These are phyloP conservation scores for Drosophila fulvimacula DNA, from an alignment of 2,888 invertebrate genomes.

Conservation along the genomic window DNA sequence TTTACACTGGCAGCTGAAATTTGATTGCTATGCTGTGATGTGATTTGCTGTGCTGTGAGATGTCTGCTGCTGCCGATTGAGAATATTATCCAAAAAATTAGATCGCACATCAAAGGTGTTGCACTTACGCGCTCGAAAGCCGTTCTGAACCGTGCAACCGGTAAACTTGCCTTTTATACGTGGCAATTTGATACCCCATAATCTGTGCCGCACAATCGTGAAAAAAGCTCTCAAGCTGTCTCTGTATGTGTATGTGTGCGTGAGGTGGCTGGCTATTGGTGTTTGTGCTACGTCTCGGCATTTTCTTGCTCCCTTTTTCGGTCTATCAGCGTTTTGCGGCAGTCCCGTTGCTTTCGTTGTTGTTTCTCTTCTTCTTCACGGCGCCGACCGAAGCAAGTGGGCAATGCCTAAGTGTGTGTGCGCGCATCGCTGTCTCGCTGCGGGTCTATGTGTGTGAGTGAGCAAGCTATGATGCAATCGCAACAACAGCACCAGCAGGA, in stretches of 20 bases:
- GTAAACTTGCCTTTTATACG: slow-evolving; percentile 86
- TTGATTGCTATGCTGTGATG: slow-evolving; percentile 34
- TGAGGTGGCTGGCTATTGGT: slow-evolving; percentile 47
- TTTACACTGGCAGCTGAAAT: slow-evolving; percentile 46
- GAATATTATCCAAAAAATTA: slow-evolving; percentile 67
- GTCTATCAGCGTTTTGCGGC: slow-evolving; percentile 54
- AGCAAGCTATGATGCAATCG: slow-evolving; percentile 73
- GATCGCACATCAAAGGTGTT: slow-evolving; percentile 84
- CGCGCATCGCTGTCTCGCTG: slow-evolving; percentile 24
- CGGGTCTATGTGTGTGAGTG: slow-evolving; percentile 31
- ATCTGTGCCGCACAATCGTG: slow-evolving; percentile 65
- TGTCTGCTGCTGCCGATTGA: slow-evolving; percentile 52
- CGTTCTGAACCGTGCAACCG: slow-evolving; percentile 95
- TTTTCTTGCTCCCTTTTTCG: slow-evolving; percentile 79
- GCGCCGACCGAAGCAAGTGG: slow-evolving; percentile 61
- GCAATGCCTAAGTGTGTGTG: slow-evolving; percentile 40
- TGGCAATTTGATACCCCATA: slow-evolving; percentile 85
- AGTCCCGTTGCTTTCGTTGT: slow-evolving; percentile 20
- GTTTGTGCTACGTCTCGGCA: slow-evolving; percentile 51
- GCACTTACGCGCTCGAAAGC: slow-evolving; percentile 97
- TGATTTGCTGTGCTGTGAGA: slow-evolving; percentile 4
- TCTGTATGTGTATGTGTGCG: slow-evolving; percentile 45
- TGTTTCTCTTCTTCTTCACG: slow-evolving; percentile 18
- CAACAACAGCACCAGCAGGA: slow-evolving; percentile 51
- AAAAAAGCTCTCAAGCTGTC: slow-evolving; percentile 60